Evolutionary conservation across 2,113 vertebrate genomes (phyloP).

Genomic region (pig (Sus scrofa)): T2T-Sscrofa CM000812.6:108940501-108941000

Average conservation of each 20-base stretch:
- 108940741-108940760: conserved; percentile 56
- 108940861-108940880: no score
- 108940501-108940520: conserved; percentile 51
- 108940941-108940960: not conserved
- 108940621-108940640: conserved; percentile 56
- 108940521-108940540: conserved; percentile 41
- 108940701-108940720: not conserved
- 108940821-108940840: no score
- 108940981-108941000: not conserved
- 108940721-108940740: not conserved
- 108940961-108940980: not conserved
- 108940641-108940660: conserved; percentile 68
- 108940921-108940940: not conserved
- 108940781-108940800: conserved; percentile 63
- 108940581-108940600: conserved; percentile 59
- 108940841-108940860: no score
- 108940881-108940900: no score
- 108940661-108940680: not conserved
- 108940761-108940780: conserved; percentile 25
- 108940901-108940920: not conserved
- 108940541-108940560: conserved; percentile 47
- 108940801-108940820: not conserved
- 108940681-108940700: not conserved
- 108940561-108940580: conserved; percentile 33
- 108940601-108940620: conserved; percentile 69